Base-by-base conservation (phyloP, 2,113 vertebrate genomes). In the Dinomys branickii region DNA sequence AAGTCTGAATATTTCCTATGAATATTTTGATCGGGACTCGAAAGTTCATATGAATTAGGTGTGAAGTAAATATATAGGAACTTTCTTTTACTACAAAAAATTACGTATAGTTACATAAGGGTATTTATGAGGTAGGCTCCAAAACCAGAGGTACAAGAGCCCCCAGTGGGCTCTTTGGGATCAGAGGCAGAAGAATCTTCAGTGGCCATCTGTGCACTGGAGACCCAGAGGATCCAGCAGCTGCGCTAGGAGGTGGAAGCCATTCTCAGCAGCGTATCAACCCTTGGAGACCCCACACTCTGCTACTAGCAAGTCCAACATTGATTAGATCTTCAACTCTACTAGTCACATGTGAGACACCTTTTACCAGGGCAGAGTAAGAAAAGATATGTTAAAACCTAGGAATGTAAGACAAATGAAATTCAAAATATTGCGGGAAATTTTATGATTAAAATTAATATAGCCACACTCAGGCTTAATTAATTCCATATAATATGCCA, bases 251-350 rank as follows among this genome's bases (percentile, higher is more conserved):
- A 47, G 24, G 13, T 28, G 12, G 12, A 77, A 77, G 81, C 1
- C 41, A 44, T 96, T 95, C 81, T 87, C 44, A 94, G 88, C 81
- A 85, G 81, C n/a, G 10, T 63, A 28, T 85, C 92, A 71, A 4
- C 81, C 73, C 50, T 87, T 0, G 1, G 80, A 82, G 22, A 12
- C 19, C 58, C 77, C 77, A 22, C 41, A 50, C 75, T 82, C 59
- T 0, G 0, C 91, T 94, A 67, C 78, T 96, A 50, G n/a, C 11
- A 2, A n/a, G 84, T 88, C 95, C 95, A 35, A 54, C 9, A 38
- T 1, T 87, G 75, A 78, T 14, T 85, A 78, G 75, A 65, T 95
- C 96, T 75, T 80, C 80, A 22, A 80, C 50, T 88, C 56, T 19
- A 89, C 16, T 87, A 75, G 30, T 86, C 67, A 96, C 35, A 91